Base-by-base conservation (phyloP, 2,888 invertebrate genomes). In the Apamea monoglypha region DNA sequence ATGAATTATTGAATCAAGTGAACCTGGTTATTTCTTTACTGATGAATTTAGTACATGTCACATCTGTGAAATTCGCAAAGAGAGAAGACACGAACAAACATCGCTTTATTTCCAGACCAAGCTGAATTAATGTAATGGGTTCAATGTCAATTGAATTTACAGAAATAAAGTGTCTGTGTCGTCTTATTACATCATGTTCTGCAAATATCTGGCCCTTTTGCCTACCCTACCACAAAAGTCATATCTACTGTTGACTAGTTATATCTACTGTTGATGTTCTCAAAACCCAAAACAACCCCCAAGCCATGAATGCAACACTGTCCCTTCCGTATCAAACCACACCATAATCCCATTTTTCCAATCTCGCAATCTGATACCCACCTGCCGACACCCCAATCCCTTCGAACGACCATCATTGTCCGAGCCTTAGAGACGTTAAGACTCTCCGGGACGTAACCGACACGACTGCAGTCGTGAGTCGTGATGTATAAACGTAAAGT, bases 321-420 rank as follows among this genome's bases (percentile, higher is more conserved):
- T 64, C 75, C 82, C 64, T 81, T 81, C 29, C 76, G 74, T 85
- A 85, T 85, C 86, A 73, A 47, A 36, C 74, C 66, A 75, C 72
- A 74, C 71, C 71, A 66, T 77, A 80, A 87, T 75, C 76, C 67
- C 76, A 80, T 81, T 77, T 73, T 74, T 71, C 77, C 83, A 85
- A 85, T 81, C 83, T 75, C 53, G 73, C 72, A 74, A 85, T 87
- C 84, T 87, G 87, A 85, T 83, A 76, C 66, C 74, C 76, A 72
- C 76, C 80, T 77, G 61, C 66, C 72, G 50, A 74, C 70, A 74
- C 71, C 64, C 53, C 66, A 29, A 79, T 68, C 64, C 78, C 53
- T 63, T 74, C n/a, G 44, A 71, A 74, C 36, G 70, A 25, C 76
- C 61, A 64, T 74, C 76, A 76, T 64, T 73, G 63, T 68, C 70